phyloP scores from a whole-genome alignment of 2,888 invertebrate species.

The Synanthedon vespiformis region DNA sequence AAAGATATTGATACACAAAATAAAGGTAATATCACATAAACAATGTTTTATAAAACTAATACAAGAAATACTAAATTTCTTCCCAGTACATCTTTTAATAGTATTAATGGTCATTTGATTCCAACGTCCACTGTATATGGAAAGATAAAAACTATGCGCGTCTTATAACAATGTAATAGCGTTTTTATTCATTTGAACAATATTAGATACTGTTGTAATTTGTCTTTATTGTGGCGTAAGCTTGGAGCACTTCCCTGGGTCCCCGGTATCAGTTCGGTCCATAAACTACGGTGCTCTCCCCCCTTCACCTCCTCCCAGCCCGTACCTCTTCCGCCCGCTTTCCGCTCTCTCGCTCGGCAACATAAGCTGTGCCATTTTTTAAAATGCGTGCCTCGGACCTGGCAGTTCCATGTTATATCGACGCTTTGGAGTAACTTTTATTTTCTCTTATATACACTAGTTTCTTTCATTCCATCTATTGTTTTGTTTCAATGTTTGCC shows the following conservation, averaged over 20 bases:
- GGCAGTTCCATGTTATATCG: constrained; percentile 43
- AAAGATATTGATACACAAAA: no score
- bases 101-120: no score
- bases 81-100: no score
- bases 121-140: no score
- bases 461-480: not conserved
- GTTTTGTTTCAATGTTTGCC: constrained; percentile 3
- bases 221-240: constrained; percentile 21
- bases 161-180: no score
- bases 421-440: constrained; percentile 45
- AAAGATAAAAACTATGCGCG: no score
- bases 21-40: no score
- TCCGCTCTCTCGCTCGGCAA: constrained; percentile 41
- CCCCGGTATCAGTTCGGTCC: constrained; percentile 63
- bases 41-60: no score
- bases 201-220: no score
- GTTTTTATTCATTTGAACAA: no score
- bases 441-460: constrained; percentile 21
- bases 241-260: constrained; percentile 57
- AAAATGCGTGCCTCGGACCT: constrained; percentile 58
- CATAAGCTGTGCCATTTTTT: constrained; percentile 62
- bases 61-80: no score
- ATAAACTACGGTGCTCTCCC: constrained; percentile 47
- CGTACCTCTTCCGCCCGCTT: constrained; percentile 25
- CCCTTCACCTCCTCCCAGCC: constrained; percentile 14